Conservation (phyloP, 2,113 vertebrate species). For the Illadopsis cleaveri region DNA sequence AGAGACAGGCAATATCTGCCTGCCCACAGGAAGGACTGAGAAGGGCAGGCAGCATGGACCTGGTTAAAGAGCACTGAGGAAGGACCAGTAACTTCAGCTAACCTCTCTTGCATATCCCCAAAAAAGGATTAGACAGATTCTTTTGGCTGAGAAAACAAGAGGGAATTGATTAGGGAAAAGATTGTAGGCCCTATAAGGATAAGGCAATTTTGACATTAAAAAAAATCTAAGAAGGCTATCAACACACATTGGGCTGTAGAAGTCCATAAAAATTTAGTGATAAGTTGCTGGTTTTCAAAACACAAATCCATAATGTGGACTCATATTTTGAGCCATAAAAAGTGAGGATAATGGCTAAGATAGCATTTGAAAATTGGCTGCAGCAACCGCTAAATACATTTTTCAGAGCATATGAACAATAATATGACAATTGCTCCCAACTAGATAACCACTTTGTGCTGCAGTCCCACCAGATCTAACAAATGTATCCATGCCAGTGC, state of each 20-base stretch:
- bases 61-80: background rate
- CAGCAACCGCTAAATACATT: background rate
- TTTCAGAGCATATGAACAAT: conserved; percentile 28
- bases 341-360: conserved; percentile 29
- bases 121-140: background rate
- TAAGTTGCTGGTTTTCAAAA: conserved; percentile 9
- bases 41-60: background rate
- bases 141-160: background rate
- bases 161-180: background rate
- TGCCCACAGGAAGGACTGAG: background rate
- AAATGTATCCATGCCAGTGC: background rate
- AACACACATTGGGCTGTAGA: background rate
- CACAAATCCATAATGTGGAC: background rate
- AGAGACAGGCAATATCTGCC: background rate
- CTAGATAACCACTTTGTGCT: background rate
- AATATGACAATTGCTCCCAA: background rate
- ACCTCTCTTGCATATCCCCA: background rate
- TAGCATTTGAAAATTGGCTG: conserved; percentile 37
- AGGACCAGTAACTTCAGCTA: background rate
- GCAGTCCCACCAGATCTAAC: conserved; percentile 15
- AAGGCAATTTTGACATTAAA: background rate
- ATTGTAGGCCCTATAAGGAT: background rate
- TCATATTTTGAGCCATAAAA: conserved; percentile 22
- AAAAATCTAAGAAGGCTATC: background rate
- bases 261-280: background rate